These are phyloP conservation scores for Laupala kohalensis DNA, from an alignment of 1,140 invertebrate genomes.

Conservation along the genomic window DNA sequence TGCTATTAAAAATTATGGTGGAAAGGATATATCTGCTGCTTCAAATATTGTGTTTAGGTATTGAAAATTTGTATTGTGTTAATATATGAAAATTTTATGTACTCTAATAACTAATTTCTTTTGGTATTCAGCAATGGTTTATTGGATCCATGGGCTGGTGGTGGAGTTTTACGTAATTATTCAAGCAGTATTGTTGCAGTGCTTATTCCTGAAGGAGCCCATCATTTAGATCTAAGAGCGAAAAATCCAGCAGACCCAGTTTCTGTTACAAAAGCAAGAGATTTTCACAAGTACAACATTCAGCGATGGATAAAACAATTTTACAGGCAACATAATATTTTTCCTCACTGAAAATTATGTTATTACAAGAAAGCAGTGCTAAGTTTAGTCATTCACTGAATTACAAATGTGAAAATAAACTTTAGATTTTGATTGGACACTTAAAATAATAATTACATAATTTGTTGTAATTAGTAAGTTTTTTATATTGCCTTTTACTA, in stretches of 20 bases:
- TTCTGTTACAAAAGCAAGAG: constrained; percentile 51
- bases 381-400: too few relatives aligned
- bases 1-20: constrained; percentile 67
- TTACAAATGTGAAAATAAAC: too few relatives aligned
- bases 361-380: too few relatives aligned
- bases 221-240: constrained; percentile 79
- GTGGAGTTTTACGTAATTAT: constrained; percentile 65
- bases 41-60: constrained; percentile 76
- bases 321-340: neutral
- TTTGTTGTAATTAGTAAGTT: neutral
- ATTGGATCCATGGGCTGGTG: constrained; percentile 85
- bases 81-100: neutral
- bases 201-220: constrained; percentile 76
- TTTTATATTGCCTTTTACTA: neutral
- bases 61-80: neutral
- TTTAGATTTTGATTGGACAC: too few relatives aligned
- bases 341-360: neutral
- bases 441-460: too few relatives aligned
- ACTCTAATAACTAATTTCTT: neutral
- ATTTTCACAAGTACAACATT: constrained; percentile 38
- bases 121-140: constrained; percentile 61
- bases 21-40: constrained; percentile 47
- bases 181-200: constrained; percentile 54
- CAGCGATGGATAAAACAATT: constrained; percentile 1
- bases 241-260: constrained; percentile 54